A percentile compares a stretch with the other conserved stretches of the same genome.
phyloP scores from a whole-genome alignment of 2,113 vertebrate genomes.

The Callipepla californica region DNA sequence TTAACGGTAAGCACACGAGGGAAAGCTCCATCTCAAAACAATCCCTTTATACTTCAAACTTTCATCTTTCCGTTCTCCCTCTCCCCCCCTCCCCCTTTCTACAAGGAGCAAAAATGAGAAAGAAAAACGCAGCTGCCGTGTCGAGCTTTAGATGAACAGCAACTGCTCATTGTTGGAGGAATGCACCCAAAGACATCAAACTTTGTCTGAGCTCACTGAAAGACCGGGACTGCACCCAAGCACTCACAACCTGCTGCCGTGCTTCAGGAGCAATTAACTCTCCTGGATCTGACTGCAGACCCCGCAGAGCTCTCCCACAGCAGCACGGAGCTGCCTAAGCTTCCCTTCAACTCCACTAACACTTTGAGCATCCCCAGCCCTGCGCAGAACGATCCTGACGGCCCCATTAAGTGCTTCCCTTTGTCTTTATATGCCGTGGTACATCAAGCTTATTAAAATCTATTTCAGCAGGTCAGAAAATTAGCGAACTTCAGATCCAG shows the following conservation, averaged over 20 bases:
- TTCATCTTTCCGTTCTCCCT: slow-evolving; percentile 32
- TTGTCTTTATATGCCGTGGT: neutral
- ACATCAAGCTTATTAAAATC: slow-evolving; percentile 55
- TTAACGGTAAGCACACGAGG: slow-evolving; percentile 35
- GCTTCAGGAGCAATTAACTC: neutral
- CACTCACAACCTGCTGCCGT: fast-evolving
- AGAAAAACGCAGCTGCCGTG: neutral
- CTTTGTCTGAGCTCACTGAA: neutral
- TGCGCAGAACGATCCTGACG: neutral
- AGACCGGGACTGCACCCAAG: neutral
- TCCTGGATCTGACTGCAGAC: slow-evolving; percentile 3
- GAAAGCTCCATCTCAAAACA: slow-evolving; percentile 61
- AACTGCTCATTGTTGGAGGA: neutral
- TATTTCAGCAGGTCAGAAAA: slow-evolving; percentile 61
- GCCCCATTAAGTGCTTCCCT: neutral
- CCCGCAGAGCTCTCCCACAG: neutral
- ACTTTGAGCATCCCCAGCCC: neutral
- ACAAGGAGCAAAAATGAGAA: neutral
- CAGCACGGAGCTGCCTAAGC: neutral
- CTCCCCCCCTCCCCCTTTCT: slow-evolving; percentile 33
- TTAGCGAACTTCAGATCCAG: neutral
- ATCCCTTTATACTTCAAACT: slow-evolving; percentile 42
- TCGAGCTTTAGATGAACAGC: neutral
- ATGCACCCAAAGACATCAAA: neutral
- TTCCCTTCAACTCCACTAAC: neutral